Conservation (phyloP, 2,113 vertebrate species). For the Platysteira castanea region DNA sequence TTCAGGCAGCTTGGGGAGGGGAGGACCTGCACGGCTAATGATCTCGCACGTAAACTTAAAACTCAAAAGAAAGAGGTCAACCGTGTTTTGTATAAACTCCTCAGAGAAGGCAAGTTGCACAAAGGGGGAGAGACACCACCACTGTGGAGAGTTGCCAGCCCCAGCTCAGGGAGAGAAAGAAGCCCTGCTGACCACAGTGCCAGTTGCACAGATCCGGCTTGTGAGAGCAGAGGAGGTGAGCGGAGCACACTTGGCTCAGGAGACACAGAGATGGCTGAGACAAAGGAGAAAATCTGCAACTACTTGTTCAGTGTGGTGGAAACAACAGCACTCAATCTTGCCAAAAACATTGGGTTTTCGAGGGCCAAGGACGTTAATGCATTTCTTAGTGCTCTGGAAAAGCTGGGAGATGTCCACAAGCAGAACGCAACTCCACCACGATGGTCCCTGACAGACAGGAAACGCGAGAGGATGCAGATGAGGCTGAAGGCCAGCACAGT, state of each 20-base stretch:
- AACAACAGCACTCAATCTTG: constrained; percentile 78
- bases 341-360: constrained; percentile 83
- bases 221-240: background rate
- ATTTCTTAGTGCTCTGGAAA: constrained; percentile 81
- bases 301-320: constrained; percentile 72
- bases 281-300: constrained; percentile 80
- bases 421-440: constrained; percentile 57
- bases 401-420: constrained; percentile 82
- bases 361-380: constrained; percentile 80
- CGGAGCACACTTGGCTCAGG: background rate
- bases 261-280: constrained; percentile 73
- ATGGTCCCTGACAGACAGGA: constrained; percentile 83
- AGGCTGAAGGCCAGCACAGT: constrained; percentile 67
- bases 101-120: constrained; percentile 48
- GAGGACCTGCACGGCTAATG: constrained; percentile 64
- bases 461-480: constrained; percentile 82
- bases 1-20: constrained; percentile 67
- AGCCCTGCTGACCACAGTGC: background rate
- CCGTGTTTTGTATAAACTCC: constrained; percentile 77
- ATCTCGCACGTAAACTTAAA: constrained; percentile 68
- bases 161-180: background rate
- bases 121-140: constrained; percentile 70
- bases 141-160: constrained; percentile 69
- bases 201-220: accelerated
- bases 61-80: constrained; percentile 82